A percentile compares a stretch with the other conserved stretches of the same genome.
Conservation (phyloP, 2,888 invertebrate genomes). For the Cetonia aurata region DNA sequence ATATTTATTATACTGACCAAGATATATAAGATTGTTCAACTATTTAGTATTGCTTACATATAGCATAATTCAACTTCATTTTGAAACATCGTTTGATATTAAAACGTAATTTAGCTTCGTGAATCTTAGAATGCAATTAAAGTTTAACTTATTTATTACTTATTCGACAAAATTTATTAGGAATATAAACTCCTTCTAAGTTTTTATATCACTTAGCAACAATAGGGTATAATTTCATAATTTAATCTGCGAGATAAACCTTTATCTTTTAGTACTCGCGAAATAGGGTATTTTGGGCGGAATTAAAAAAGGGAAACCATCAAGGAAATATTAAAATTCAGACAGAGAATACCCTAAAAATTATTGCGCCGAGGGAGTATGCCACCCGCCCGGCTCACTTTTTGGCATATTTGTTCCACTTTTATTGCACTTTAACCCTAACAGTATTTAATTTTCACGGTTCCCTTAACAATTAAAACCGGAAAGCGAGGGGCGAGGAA, state of each 20-base stretch:
- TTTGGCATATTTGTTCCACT: constrained; percentile 40
- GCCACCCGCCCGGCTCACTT: constrained; percentile 25
- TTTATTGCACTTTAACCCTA: constrained; percentile 44
- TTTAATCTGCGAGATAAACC: constrained; percentile 33
- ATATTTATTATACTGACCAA: too few species aligned
- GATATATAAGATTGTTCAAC: too few species aligned
- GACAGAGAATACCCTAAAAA: constrained; percentile 27
- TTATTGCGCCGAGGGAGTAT: constrained; percentile 24
- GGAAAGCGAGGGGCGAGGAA: constrained; percentile 23
- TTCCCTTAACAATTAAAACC: constrained; percentile 43
- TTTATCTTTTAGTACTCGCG: constrained; percentile 26
- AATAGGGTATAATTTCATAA: constrained; percentile 22
- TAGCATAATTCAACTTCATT: too few species aligned
- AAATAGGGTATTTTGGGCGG: constrained; percentile 18
- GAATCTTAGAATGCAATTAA: too few species aligned
- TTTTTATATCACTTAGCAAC: too few species aligned
- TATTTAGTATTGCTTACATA: too few species aligned
- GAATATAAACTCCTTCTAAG: too few species aligned
- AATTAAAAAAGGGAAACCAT: constrained; percentile 34
- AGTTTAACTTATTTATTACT: too few species aligned
- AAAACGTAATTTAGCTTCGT: too few species aligned
- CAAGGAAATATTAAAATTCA: constrained; percentile 39
- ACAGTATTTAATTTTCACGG: constrained; percentile 43
- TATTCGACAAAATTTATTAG: too few species aligned
- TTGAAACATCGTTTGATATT: too few species aligned